Base-by-base conservation (phyloP, 1,140 invertebrate genomes). In the Mycetomoellerius zeteki region DNA sequence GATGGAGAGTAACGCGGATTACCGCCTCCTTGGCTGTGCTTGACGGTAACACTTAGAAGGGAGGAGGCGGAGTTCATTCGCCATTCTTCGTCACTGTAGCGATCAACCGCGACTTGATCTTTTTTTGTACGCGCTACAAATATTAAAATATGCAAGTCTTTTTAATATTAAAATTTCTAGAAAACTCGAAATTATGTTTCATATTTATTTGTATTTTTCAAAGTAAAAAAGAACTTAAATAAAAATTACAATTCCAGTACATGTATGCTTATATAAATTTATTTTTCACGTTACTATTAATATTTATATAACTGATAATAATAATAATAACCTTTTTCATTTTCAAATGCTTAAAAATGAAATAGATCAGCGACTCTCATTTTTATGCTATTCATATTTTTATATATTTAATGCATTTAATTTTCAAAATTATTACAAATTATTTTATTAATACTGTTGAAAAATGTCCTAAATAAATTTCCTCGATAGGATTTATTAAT, bases 11-110 rank as follows among this genome's bases (percentile, higher is more conserved):
- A 27, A 50, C 24, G 69, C 33, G 54, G 52, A 47, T 50, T 60
- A 58, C 54, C 81, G 60, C 47, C 72, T 52, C 54, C 69, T 21
- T 27, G 37, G 37, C 37, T 56, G 37, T 24, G 10, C n/a, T 60
- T 30, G 14, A 10, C 16, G 16, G 47, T 69, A n/a, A 52, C 8
- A 33, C 21, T 72, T 24, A 37, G 24, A 21, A 43, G 24, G 54
- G 56, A 47, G 43, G 43, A 50, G 43, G 56, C 33, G 67, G 33
- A 89, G 30, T 73, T 52, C n/a, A 19, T 64, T 80, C 75, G 56
- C 21, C 8, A 43, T 69, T 58, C 16, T 19, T 2, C 10, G 47
- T 30, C 54, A 4, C 62, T 37, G 33, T 37, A 7, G 12, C 52
- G 21, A 69, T 24, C 54, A 69, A 62, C 12, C 12, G 52, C 47